Conservation (phyloP, 2,113 vertebrate species). For the Prolemur simus region DNA sequence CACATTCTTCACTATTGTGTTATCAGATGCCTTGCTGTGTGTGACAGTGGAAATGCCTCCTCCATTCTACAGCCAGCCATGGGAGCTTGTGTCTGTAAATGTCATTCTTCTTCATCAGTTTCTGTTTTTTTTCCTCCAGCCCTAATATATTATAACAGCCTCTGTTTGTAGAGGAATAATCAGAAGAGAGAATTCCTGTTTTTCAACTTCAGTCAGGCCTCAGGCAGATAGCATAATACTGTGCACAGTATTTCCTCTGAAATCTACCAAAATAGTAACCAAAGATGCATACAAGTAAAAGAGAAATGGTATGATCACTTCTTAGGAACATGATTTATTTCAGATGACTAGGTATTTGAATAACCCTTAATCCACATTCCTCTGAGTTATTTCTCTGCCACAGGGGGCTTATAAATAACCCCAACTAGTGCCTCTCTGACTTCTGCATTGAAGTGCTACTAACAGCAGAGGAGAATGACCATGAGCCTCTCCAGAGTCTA, state of each 20-base stretch:
- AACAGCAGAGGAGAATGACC: background rate
- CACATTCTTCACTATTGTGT: background rate
- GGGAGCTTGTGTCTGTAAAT: background rate
- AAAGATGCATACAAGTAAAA: background rate
- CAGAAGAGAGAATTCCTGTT: background rate
- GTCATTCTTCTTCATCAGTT: background rate
- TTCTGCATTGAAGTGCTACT: background rate
- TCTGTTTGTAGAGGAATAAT: background rate
- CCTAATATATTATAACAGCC: background rate
- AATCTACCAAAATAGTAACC: background rate
- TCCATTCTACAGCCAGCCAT: background rate
- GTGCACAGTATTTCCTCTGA: background rate
- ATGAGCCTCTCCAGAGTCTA: background rate
- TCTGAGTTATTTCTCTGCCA: background rate
- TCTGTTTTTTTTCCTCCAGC: background rate
- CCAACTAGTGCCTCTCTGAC: background rate
- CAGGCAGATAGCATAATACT: background rate
- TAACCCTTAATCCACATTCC: background rate
- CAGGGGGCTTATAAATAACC: background rate
- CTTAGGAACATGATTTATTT: conserved; percentile 21
- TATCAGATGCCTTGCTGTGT: background rate
- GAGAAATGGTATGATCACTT: background rate
- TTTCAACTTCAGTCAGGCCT: background rate
- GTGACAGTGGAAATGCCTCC: no score
- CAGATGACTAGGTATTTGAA: background rate